Conservation (phyloP, 2,113 vertebrate species). For the Odocoileus virginianus region DNA sequence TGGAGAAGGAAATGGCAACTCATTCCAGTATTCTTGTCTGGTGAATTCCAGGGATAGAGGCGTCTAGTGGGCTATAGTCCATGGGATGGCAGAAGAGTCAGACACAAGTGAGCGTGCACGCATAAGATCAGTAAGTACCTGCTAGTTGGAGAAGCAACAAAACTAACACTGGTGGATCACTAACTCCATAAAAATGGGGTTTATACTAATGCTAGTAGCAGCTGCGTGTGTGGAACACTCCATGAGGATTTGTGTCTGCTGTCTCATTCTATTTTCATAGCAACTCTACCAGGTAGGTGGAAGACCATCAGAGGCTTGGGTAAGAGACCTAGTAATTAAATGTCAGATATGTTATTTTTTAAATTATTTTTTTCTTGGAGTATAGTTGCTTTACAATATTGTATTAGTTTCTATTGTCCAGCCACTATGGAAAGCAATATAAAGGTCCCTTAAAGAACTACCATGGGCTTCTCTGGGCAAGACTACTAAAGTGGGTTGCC, state of each 20-base stretch:
- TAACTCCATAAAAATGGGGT: not conserved
- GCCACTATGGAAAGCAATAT: not conserved
- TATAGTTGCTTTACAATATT: not conserved
- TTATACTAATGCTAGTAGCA: not conserved
- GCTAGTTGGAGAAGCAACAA: not conserved
- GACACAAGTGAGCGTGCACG: rapidly evolving
- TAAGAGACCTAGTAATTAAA: not conserved
- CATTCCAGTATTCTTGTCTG: not conserved
- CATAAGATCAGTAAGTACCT: not conserved
- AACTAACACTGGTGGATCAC: not conserved
- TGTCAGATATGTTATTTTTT: not conserved
- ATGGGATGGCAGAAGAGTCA: not conserved
- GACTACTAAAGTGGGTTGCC: not conserved
- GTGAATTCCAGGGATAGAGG: not conserved
- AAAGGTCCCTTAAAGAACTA: not conserved
- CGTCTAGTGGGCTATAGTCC: not conserved
- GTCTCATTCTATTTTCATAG: not conserved
- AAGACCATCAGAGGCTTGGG: not conserved
- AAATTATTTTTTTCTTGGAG: not conserved
- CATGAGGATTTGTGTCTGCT: not conserved
- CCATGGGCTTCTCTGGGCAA: not conserved
- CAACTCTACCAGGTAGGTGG: not conserved
- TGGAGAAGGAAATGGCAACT: not conserved
- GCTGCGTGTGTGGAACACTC: not conserved
- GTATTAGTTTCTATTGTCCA: not conserved